These are phyloP conservation scores for Spialia ferax DNA, from an alignment of 2,888 invertebrate genomes.

Conservation along the genomic window DNA sequence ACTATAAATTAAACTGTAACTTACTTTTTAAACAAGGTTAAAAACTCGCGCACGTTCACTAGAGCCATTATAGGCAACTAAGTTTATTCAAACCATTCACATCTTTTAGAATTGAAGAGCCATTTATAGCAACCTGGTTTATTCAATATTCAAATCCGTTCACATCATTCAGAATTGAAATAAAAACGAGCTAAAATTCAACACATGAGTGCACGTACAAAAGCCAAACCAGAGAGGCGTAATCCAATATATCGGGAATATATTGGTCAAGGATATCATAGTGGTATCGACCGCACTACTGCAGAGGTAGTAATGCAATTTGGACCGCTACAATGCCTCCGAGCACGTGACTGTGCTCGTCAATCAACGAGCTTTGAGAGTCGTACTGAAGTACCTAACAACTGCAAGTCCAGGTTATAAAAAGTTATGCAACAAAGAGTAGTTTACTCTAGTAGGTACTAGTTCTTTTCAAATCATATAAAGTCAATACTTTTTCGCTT, in stretches of 20 bases:
- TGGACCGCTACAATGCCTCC: not conserved
- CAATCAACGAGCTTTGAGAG: slow-evolving; percentile 19
- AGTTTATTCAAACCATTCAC: no score
- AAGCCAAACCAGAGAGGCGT: slow-evolving; percentile 17
- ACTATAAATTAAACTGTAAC: no score
- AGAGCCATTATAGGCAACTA: not conserved
- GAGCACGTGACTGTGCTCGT: slow-evolving; percentile 8
- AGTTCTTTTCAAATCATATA: no score
- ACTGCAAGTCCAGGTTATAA: no score
- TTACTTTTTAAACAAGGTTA: no score
- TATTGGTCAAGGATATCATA: slow-evolving; percentile 23
- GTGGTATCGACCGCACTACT: slow-evolving; percentile 9
- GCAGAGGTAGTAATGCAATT: slow-evolving; percentile 29
- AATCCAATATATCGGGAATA: slow-evolving; percentile 17
- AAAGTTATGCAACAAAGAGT: no score
- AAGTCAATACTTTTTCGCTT: no score
- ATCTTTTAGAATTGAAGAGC: no score
- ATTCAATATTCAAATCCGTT: not conserved
- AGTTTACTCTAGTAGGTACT: no score
- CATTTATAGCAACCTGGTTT: not conserved
- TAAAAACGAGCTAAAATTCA: not conserved
- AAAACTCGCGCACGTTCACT: no score
- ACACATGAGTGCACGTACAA: not conserved
- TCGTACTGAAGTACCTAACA: no score
- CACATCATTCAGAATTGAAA: not conserved